Conservation (phyloP, 2,888 invertebrate species). For the Aporophyla lueneburgensis region DNA sequence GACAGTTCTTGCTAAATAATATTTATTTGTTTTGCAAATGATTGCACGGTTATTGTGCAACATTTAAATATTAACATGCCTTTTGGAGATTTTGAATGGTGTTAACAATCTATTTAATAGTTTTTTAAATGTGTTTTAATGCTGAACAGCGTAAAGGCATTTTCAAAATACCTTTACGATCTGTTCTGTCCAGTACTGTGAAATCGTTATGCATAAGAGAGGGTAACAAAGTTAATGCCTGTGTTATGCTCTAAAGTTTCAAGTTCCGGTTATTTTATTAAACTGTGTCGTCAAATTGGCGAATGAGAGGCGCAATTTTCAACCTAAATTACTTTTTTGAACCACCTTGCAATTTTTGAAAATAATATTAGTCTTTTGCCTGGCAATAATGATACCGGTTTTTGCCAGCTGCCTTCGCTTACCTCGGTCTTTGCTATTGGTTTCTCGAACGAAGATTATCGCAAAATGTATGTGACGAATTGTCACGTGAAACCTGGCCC, state of each 20-base stretch:
- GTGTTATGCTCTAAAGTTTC: background rate
- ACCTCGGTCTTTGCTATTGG: background rate
- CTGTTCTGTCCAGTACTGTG: background rate
- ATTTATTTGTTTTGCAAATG: slow-evolving; percentile 49
- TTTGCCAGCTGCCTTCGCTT: background rate
- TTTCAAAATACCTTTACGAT: slow-evolving; percentile 10
- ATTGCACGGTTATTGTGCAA: slow-evolving; percentile 38
- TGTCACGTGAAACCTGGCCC: background rate
- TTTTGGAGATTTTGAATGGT: slow-evolving; percentile 37
- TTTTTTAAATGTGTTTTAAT: background rate
- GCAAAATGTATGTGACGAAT: background rate
- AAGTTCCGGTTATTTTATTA: background rate
- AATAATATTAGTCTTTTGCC: background rate
- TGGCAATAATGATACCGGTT: background rate
- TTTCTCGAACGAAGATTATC: background rate
- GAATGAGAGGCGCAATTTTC: background rate
- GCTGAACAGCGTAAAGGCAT: background rate
- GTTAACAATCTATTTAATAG: slow-evolving; percentile 12
- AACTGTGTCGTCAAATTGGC: background rate
- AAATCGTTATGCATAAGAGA: background rate
- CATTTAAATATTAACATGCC: slow-evolving; percentile 9
- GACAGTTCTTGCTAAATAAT: slow-evolving; percentile 66
- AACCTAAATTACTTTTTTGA: background rate
- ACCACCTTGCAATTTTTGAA: background rate
- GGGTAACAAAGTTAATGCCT: background rate